Evolutionary conservation across 2,797 vertebrate genomes (phyloP), one percentile per base, ranked within the genome.

Genomic region (Microctenopoma lineatum): DNA sequence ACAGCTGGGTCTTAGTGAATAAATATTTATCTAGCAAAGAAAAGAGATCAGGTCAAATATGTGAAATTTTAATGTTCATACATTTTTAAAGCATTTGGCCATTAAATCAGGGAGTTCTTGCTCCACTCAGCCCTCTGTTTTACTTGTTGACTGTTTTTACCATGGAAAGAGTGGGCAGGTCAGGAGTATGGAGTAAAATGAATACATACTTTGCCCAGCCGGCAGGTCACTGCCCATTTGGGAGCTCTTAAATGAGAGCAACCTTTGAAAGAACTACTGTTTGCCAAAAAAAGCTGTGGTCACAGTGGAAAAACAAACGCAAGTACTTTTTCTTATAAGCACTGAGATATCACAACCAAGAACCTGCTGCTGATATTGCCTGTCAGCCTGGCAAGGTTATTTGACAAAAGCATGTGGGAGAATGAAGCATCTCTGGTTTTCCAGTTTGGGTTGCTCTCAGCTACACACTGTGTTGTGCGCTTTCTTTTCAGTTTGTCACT

Each of bases 191-290:
- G 52, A 77, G 63, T 73, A 73, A 80, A 84, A 87, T 62, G 66
- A 86, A 64, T 47, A 39, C 66, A 77, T 60, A 56, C 55, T 75
- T 75, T 34, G 52, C 61, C 66, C 75, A 70, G 42, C 56, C 34
- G 7, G 51, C 71, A 81, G 84, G 81, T 89, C 82, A 57, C 41
- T 68, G 32, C 62, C 69, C 83, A 77, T 68, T 56, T 79, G 81
- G 74, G 79, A 80, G 48, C 70, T 66, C 50, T 80, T 77, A 82
- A 80, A 85, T 60, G 47, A 81, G 66, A 53, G 44, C 59, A 85
- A 71, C 79, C 69, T 87, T 84, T 78, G 63, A 82, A 81, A 80
- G 55, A 83, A 78, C 57, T 67, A 54, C 53, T 77, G 64, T 83
- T 84, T 77, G 66, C 58, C 73, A 75, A 70, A 76, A 69, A 70